Conservation (phyloP, 2,113 vertebrate genomes). For the Pelecanus crispus region DNA sequence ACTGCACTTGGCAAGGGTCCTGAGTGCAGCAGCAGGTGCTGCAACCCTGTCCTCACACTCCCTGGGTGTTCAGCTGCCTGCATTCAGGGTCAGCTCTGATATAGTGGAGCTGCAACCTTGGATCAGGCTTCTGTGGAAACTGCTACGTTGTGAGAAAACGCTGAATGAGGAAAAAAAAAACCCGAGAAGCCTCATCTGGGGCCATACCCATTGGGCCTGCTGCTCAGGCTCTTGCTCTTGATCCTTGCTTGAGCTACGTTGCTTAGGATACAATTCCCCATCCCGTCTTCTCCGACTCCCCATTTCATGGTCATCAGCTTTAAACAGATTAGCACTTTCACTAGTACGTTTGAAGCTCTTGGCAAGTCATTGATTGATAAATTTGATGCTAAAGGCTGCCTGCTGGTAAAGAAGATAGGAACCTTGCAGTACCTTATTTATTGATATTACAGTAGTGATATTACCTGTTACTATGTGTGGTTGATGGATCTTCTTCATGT, state of each 20-base stretch:
- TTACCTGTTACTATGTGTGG: too few species aligned
- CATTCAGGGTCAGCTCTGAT: not conserved
- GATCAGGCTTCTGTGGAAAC: not conserved
- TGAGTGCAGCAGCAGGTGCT: not conserved
- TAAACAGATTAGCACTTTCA: not conserved
- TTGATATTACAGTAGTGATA: not conserved
- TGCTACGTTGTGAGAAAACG: not conserved
- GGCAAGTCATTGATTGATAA: not conserved
- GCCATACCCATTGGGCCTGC: rapidly evolving
- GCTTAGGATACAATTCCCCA: not conserved
- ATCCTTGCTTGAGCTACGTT: not conserved
- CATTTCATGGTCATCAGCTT: not conserved
- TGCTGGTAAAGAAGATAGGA: not conserved
- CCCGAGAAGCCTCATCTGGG: not conserved
- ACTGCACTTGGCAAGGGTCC: not conserved
- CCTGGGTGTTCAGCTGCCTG: not conserved
- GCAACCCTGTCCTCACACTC: not conserved
- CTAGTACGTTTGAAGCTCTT: not conserved
- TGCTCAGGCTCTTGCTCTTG: not conserved
- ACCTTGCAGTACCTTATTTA: not conserved
- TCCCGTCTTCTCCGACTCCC: not conserved
- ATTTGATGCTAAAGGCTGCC: not conserved
- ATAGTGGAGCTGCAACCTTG: not conserved
- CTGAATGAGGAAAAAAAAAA: not conserved
- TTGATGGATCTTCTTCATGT: not conserved